A percentile compares a stretch with the other conserved stretches of the same genome.
Conservation (phyloP, 2,797 vertebrate genomes). For the Glossophaga mutica region DNA sequence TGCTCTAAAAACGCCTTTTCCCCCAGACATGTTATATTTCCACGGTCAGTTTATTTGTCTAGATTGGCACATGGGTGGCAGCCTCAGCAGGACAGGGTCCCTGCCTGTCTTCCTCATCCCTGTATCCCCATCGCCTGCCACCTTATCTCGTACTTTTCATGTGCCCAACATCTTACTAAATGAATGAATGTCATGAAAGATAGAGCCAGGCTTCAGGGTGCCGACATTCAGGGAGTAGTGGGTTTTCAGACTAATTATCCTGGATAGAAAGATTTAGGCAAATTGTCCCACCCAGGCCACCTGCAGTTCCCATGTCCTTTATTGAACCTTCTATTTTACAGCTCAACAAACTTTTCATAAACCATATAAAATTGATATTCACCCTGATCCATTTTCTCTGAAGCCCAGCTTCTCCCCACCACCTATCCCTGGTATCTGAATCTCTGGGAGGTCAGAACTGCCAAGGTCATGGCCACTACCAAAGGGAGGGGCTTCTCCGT, state of each 20-base stretch:
- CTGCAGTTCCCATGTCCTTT: not conserved
- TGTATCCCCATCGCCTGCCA: not conserved
- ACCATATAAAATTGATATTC: not conserved
- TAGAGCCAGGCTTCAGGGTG: not conserved
- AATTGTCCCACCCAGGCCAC: not conserved
- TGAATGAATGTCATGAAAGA: not conserved
- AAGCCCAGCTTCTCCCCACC: not conserved
- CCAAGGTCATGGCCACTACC: not conserved
- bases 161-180: not conserved
- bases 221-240: not conserved
- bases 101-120: not conserved
- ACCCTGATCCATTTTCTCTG: not conserved
- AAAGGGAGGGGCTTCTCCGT: not conserved
- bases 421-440: not conserved
- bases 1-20: not conserved
- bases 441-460: fast-evolving
- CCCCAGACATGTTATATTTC: not conserved
- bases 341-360: not conserved
- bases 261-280: not conserved
- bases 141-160: fast-evolving
- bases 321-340: not conserved
- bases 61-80: not conserved
- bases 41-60: not conserved
- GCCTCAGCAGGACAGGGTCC: not conserved
- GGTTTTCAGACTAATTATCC: not conserved